A percentile compares a stretch with the other conserved stretches of the same genome.
Conservation (phyloP, 2,888 invertebrate species). For the Dimorphilus gyrociliatus region DNA sequence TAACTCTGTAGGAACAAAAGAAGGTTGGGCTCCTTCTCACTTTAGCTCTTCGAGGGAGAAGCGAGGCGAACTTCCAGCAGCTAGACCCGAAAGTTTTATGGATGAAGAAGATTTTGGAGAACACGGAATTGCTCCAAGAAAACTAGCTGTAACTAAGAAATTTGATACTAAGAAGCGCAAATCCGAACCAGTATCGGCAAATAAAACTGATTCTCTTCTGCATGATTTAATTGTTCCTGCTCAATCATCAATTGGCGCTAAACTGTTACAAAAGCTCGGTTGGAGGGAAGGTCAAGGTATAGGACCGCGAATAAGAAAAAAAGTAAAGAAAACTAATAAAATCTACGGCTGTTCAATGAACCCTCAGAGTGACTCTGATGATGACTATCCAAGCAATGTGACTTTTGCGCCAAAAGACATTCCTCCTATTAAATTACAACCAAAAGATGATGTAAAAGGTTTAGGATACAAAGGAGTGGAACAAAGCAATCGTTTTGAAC, state of each 20-base stretch:
- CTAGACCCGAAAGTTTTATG: conserved; percentile 81
- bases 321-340: conserved; percentile 5
- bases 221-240: conserved; percentile 5
- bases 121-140: conserved; percentile 82
- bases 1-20: conserved; percentile 84
- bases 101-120: conserved; percentile 89
- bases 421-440: conserved; percentile 45
- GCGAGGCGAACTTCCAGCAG: conserved; percentile 42
- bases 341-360: not conserved
- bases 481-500: conserved; percentile 19
- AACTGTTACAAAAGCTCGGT: conserved; percentile 71
- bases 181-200: conserved; percentile 7
- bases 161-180: conserved; percentile 41
- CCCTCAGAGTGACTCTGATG: conserved; percentile 13
- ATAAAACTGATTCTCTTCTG: not conserved
- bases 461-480: conserved; percentile 39
- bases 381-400: conserved; percentile 16
- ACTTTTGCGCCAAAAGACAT: conserved; percentile 43
- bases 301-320: conserved; percentile 44
- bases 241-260: conserved; percentile 64
- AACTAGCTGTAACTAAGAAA: conserved; percentile 59
- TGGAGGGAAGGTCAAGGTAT: conserved; percentile 78
- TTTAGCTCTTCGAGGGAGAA: conserved; percentile 74
- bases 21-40: conserved; percentile 70
- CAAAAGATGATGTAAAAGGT: conserved; percentile 54